A percentile compares a stretch with the other conserved stretches of the same genome.
Evolutionary conservation across 2,113 vertebrate genomes (phyloP).

Genomic region (Etheostoma cragini): DNA sequence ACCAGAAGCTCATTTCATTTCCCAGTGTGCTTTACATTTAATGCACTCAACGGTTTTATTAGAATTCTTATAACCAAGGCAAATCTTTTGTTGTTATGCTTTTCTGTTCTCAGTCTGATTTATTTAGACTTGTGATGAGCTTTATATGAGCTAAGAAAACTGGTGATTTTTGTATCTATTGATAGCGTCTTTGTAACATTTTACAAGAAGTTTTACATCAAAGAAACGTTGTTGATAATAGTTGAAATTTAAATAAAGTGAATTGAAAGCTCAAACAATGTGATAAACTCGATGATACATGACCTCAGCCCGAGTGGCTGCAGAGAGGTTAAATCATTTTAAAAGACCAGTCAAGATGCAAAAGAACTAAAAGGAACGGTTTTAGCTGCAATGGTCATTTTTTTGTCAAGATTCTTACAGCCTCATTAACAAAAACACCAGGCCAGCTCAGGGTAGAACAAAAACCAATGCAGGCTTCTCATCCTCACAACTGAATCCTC

Average conservation of each 20-base stretch:
- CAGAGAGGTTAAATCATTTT: not conserved
- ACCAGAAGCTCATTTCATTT: constrained; percentile 54
- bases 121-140: constrained; percentile 27
- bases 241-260: constrained; percentile 39
- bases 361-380: not conserved
- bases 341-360: not conserved
- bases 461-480: constrained; percentile 13
- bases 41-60: constrained; percentile 64
- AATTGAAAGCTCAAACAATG: constrained; percentile 10
- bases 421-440: not conserved
- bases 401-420: not conserved
- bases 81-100: constrained; percentile 39
- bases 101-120: constrained; percentile 26
- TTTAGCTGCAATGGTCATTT: not conserved
- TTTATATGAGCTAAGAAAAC: constrained; percentile 31
- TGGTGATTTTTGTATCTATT: constrained; percentile 21
- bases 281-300: constrained; percentile 3
- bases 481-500: not conserved
- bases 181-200: constrained; percentile 38
- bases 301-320: too few species aligned
- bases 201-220: constrained; percentile 31
- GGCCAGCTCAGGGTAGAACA: not conserved
- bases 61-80: constrained; percentile 49
- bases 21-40: constrained; percentile 47
- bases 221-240: constrained; percentile 21